Percentiles rank a stretch among this genome's conserved stretches.
These are phyloP conservation scores for Stenchaetothrips biformis DNA, from an alignment of 2,888 invertebrate species.

Conservation along the genomic window DNA sequence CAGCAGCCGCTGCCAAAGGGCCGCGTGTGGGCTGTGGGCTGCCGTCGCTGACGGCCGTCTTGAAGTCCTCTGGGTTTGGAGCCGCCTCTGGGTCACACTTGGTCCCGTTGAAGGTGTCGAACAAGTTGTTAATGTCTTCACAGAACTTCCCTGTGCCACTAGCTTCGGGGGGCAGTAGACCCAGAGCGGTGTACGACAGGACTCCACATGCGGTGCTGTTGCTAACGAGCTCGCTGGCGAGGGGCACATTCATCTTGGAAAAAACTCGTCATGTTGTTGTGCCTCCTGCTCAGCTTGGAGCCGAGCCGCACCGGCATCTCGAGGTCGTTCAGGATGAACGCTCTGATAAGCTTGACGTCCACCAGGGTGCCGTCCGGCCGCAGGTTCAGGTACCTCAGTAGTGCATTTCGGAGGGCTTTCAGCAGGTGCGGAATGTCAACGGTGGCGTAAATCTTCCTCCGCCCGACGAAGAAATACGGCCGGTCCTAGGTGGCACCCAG, in stretches of 20 bases:
- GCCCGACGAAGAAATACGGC: neutral
- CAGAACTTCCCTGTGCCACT: neutral
- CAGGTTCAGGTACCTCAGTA: neutral
- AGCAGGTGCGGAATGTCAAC: neutral
- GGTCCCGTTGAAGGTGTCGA: neutral
- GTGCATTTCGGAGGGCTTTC: neutral
- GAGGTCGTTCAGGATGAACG: neutral
- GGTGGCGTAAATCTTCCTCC: neutral
- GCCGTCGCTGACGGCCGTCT: neutral
- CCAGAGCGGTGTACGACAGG: neutral
- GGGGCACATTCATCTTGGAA: neutral
- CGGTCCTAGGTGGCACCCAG: neutral
- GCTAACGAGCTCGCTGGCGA: neutral
- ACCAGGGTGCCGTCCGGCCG: conserved; percentile 5
- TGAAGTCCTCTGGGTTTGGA: neutral
- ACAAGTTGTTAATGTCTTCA: neutral
- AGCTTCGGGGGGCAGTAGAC: neutral
- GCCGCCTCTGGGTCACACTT: neutral
- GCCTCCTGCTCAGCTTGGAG: neutral
- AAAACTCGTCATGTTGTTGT: neutral
- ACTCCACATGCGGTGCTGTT: neutral
- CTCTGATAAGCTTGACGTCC: neutral
- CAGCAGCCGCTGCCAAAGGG: neutral
- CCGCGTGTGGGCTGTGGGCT: neutral
- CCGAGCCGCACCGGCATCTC: neutral